phyloP scores from a whole-genome alignment of 2,888 invertebrate genomes.

The Darwinula stevensoni region DNA sequence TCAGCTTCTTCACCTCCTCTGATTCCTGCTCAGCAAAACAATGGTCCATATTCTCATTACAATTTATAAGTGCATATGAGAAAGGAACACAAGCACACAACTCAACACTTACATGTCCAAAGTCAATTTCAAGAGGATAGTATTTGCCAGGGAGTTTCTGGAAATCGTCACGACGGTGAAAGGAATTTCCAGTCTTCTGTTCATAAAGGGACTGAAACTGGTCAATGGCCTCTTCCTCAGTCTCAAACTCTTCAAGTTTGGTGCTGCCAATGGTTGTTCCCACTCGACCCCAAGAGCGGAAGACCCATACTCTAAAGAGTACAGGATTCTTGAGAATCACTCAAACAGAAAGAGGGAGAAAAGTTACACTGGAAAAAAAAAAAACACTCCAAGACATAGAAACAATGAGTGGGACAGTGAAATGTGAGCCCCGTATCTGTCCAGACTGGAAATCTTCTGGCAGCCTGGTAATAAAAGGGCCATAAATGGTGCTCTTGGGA shows the following conservation, averaged over 20 bases:
- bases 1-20: too few species aligned
- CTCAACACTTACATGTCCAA: constrained; percentile 27
- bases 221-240: constrained; percentile 25
- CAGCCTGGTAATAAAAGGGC: too few species aligned
- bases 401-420: constrained; percentile 1
- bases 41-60: too few species aligned
- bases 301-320: too few species aligned
- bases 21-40: too few species aligned
- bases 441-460: too few species aligned
- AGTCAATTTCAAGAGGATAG: constrained; percentile 70
- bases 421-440: constrained; percentile 18
- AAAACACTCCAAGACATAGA: constrained; percentile 1
- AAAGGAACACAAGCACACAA: too few species aligned
- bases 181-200: constrained; percentile 59
- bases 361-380: constrained; percentile 1
- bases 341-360: too few species aligned
- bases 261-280: constrained; percentile 66
- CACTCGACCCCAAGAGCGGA: constrained; percentile 83
- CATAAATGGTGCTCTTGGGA: too few species aligned
- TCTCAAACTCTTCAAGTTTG: constrained; percentile 24
- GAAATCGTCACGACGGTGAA: constrained; percentile 34
- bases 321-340: too few species aligned
- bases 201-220: constrained; percentile 30
- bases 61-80: too few species aligned
- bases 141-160: constrained; percentile 36